A percentile compares a stretch with the other conserved stretches of the same genome.
Conservation (phyloP, 2,797 vertebrate genomes). For the Dromococcyx pavoninus region DNA sequence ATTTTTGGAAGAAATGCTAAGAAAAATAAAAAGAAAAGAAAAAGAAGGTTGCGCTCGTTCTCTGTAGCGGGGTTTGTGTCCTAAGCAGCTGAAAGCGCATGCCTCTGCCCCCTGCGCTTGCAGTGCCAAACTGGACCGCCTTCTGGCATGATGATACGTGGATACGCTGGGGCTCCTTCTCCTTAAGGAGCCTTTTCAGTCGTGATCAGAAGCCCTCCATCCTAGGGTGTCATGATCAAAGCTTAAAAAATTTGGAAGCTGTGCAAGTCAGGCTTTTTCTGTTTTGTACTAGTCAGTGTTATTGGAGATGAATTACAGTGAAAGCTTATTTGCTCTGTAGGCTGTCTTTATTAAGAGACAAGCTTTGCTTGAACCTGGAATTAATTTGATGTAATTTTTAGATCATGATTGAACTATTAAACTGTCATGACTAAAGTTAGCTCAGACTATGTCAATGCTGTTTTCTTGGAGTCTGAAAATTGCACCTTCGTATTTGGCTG, state of each 20-base stretch:
- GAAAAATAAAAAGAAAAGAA: too few relatives aligned
- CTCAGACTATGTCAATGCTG: neutral
- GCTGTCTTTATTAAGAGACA: neutral
- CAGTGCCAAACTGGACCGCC: neutral
- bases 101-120: neutral
- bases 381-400: neutral
- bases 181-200: neutral
- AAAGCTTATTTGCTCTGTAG: neutral
- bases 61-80: neutral
- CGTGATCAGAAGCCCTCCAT: neutral
- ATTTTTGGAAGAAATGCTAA: neutral
- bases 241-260: neutral
- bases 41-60: accelerated
- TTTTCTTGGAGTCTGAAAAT: neutral
- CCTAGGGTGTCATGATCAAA: neutral
- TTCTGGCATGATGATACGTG: neutral
- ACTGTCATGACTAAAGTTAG: too few relatives aligned
- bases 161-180: too few relatives aligned
- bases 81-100: neutral
- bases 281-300: neutral
- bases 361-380: neutral
- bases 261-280: neutral
- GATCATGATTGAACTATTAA: neutral
- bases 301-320: neutral
- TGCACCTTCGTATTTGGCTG: neutral